These are phyloP conservation scores for Sebastes glaucus DNA, from an alignment of 2,797 vertebrate species.

Conservation along the genomic window DNA sequence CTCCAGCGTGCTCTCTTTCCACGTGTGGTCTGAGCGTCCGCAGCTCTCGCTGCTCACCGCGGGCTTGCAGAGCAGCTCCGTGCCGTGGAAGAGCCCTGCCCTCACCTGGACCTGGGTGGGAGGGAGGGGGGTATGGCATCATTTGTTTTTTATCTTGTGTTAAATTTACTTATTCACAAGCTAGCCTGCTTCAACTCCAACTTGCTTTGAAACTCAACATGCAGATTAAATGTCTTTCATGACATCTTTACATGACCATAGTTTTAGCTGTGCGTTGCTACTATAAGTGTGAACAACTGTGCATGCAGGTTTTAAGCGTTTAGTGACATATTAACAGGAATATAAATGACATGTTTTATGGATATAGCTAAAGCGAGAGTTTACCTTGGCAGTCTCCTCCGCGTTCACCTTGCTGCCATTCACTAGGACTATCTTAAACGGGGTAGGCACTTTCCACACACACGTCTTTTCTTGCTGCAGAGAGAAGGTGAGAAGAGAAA, in stretches of 20 bases:
- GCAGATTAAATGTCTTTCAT: background rate
- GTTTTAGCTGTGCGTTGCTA: background rate
- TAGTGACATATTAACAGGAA: background rate
- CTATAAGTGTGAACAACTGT: background rate
- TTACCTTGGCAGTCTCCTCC: slow-evolving; percentile 94
- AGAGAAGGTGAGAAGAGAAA: slow-evolving; percentile 46
- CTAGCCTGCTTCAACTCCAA: background rate
- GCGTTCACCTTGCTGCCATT: slow-evolving; percentile 96
- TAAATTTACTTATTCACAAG: background rate
- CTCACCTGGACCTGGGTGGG: slow-evolving; percentile 90
- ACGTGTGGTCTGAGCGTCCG: slow-evolving; percentile 91
- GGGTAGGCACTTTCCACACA: slow-evolving; percentile 89
- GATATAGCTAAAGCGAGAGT: background rate
- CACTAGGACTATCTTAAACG: slow-evolving; percentile 90
- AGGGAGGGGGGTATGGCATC: background rate
- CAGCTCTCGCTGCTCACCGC: slow-evolving; percentile 91
- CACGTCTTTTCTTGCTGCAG: slow-evolving; percentile 79
- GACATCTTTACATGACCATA: background rate
- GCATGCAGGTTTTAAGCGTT: background rate
- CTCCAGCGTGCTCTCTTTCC: slow-evolving; percentile 89
- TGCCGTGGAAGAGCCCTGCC: slow-evolving; percentile 97
- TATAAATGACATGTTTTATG: background rate
- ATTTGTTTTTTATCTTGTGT: background rate
- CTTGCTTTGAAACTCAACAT: background rate
- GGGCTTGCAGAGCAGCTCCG: slow-evolving; percentile 94